Conservation (phyloP, 2,888 invertebrate genomes). For the Hydraecia micacea region DNA sequence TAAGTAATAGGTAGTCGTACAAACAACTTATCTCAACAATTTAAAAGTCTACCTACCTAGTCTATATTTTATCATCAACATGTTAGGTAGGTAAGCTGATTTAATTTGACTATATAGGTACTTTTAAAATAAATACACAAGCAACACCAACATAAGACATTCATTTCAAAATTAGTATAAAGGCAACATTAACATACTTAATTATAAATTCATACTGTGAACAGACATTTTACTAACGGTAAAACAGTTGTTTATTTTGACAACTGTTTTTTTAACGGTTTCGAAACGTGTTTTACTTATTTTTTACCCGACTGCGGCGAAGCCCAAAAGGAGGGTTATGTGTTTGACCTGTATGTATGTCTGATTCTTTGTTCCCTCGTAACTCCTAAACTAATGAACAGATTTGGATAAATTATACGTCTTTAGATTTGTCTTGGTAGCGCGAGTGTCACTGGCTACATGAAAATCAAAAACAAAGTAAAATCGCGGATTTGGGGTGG, state of each 20-base stretch:
- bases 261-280: conserved; percentile 1
- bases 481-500: too few relatives aligned
- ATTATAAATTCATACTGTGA: conserved; percentile 14
- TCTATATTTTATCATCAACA: not conserved
- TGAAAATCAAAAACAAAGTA: too few relatives aligned
- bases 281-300: conserved; percentile 15
- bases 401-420: too few relatives aligned
- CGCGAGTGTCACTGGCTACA: too few relatives aligned
- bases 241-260: conserved; percentile 18
- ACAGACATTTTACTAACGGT: conserved; percentile 18
- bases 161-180: not conserved
- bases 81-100: not conserved
- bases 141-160: not conserved
- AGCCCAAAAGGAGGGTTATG: too few relatives aligned
- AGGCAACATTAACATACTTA: not conserved
- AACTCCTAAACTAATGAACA: too few relatives aligned
- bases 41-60: not conserved
- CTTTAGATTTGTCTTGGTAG: too few relatives aligned
- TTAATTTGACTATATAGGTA: not conserved
- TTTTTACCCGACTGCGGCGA: too few relatives aligned
- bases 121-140: not conserved
- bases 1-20: too few relatives aligned
- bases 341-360: too few relatives aligned
- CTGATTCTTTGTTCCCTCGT: too few relatives aligned
- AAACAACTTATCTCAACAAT: not conserved